Base-by-base conservation (phyloP, 2,888 invertebrate genomes). In the Allygus modestus region DNA sequence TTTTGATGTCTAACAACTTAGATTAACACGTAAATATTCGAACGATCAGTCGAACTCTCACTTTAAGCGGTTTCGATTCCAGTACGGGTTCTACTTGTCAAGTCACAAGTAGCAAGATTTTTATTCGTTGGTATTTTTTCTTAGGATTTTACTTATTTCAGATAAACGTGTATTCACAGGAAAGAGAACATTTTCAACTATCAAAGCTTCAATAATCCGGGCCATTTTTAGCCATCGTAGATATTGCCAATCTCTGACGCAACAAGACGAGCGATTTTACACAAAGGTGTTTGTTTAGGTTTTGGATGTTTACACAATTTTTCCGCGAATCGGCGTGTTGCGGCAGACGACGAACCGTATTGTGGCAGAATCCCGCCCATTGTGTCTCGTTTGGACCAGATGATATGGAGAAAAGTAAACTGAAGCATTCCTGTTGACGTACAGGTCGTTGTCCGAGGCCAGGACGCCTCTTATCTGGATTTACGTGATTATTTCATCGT, bases 331-430 rank as follows among this genome's bases (percentile, higher is more conserved):
- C 28, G 12, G 12, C 28, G 31, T 28, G 17, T 65, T 65, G 31
- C 4, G 31, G 17, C 11, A 65, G 26, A 17, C 7, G 65, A 31
- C 65, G 65, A 28, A 58, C 1, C 65, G 26, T 31, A 31, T 28
- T 65, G 31, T 58, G 65, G 65, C 65, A 31, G 58, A 58, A 58
- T 58, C 58, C 58, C 58, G 58, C 58, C 15, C 7, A 20, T 58
- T 23, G 58, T 2, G 23, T 51, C 51, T 23, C 58, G 20, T n/a
- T 58, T 58, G 65, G 58, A 23, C 58, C 58, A 58, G 58, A 12
- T 23, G 28, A 28, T 28, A 54, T 2, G 65, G 17, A 65, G 23
- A 15, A 65, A 28, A n/a, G 31, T 65, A 65, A 65, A 65, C 54
- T n/a, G 23, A 23, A 11, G 20, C 28, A 28, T 65, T 31, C 31